Conservation (phyloP, 2,888 invertebrate genomes). For the Herminia tarsipennalis region DNA sequence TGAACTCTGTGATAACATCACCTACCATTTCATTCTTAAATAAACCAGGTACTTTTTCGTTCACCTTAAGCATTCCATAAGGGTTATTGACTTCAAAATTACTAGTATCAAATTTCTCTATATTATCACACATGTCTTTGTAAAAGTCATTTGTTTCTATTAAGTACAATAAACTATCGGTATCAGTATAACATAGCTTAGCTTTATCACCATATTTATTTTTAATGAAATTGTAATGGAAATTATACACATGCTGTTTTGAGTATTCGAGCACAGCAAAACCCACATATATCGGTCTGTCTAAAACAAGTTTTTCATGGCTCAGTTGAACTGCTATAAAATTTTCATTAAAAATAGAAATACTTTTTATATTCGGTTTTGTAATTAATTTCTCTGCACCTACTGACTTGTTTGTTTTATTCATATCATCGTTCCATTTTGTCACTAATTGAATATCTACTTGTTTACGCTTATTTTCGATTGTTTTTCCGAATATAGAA, state of each 20-base stretch:
- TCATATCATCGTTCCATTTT: neutral
- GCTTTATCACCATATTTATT: neutral
- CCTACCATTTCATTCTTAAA: neutral
- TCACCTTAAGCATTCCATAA: neutral
- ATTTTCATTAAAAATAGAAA: constrained; percentile 1
- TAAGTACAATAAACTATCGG: neutral
- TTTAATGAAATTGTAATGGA: constrained; percentile 6
- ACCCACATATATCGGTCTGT: neutral
- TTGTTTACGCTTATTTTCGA: constrained; percentile 2
- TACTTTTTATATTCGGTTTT: constrained; percentile 8
- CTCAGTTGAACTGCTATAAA: neutral
- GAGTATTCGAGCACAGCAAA: constrained; percentile 9
- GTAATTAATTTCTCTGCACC: constrained; percentile 8
- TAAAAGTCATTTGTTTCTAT: neutral
- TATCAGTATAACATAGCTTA: constrained; percentile 1
- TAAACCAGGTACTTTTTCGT: neutral
- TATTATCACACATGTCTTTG: neutral
- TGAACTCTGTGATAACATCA: too few species aligned
- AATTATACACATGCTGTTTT: constrained; percentile 9
- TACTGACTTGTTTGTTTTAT: neutral
- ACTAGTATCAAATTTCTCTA: neutral
- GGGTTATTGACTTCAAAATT: neutral
- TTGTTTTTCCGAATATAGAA: constrained; percentile 3
- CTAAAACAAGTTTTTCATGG: neutral
- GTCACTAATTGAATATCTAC: neutral